These are phyloP conservation scores for Pogonognathellus flavescens DNA, from an alignment of 1,140 invertebrate genomes.

Conservation along the genomic window DNA sequence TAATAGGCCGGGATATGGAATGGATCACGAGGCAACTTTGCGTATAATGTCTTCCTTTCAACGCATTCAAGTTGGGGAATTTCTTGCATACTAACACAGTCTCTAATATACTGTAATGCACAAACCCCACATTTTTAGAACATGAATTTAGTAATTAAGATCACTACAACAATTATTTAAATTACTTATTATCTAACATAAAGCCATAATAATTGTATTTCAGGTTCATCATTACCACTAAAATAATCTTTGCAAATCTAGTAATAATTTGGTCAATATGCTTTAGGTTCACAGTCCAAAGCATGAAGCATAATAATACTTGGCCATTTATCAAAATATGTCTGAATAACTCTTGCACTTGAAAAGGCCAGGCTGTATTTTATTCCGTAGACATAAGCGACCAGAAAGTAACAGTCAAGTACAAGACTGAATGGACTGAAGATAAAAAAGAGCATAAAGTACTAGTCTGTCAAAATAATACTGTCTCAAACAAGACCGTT, in stretches of 20 bases:
- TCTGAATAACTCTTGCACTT: too few species aligned
- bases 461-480: constrained; percentile 11
- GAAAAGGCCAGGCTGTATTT: too few species aligned
- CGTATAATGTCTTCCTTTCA: constrained; percentile 71
- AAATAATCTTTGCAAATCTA: too few species aligned
- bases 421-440: not conserved
- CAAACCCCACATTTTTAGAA: not conserved
- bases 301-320: too few species aligned
- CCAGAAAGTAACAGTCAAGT: not conserved
- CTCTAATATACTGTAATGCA: constrained; percentile 72
- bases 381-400: too few species aligned
- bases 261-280: too few species aligned
- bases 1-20: constrained; percentile 72
- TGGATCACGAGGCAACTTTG: constrained; percentile 69
- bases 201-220: too few species aligned
- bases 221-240: too few species aligned
- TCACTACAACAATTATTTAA: too few species aligned
- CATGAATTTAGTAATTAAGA: not conserved
- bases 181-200: too few species aligned
- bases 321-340: too few species aligned
- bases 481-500: constrained; percentile 21
- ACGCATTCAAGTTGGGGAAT: constrained; percentile 74
- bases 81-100: constrained; percentile 71
- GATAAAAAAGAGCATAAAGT: constrained; percentile 11
- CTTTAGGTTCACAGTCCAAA: too few species aligned